These are phyloP conservation scores for Pseudomugil tenellus DNA, from an alignment of 2,797 vertebrate genomes.

Conservation along the genomic window DNA sequence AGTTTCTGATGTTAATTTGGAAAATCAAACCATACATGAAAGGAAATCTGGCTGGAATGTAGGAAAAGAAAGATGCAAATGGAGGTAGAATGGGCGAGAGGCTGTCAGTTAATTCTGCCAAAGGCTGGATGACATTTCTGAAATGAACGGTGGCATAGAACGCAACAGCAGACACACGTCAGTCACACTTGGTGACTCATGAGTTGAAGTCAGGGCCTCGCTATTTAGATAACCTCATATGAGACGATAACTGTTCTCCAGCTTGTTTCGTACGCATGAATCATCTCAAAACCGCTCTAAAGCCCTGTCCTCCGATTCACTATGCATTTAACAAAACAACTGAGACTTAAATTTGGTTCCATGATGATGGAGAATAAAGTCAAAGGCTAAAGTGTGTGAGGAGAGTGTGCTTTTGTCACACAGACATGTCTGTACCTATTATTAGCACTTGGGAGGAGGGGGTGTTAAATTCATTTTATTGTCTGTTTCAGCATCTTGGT, in stretches of 20 bases:
- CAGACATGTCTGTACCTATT: conserved; percentile 6
- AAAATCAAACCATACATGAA: background rate
- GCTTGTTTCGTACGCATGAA: background rate
- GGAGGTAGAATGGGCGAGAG: background rate
- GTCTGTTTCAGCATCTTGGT: conserved; percentile 4
- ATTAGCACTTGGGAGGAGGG: background rate
- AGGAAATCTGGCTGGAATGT: background rate
- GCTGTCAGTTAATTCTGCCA: background rate
- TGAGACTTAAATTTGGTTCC: background rate
- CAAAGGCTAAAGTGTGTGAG: background rate
- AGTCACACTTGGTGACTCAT: conserved; percentile 20
- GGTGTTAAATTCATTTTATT: background rate
- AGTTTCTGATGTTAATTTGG: background rate
- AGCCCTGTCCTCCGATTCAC: background rate
- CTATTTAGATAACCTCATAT: background rate
- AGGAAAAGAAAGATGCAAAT: background rate
- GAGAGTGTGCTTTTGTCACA: conserved; percentile 3
- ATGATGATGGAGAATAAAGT: background rate
- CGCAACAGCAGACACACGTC: conserved; percentile 11
- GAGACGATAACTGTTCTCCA: background rate
- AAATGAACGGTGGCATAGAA: conserved; percentile 3
- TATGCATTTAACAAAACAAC: conserved; percentile 4
- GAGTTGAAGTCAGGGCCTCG: background rate
- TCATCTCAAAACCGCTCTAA: background rate
- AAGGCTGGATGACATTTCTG: conserved; percentile 18